These are phyloP conservation scores for Turnix velox DNA, from an alignment of 2,113 vertebrate genomes.

Conservation along the genomic window DNA sequence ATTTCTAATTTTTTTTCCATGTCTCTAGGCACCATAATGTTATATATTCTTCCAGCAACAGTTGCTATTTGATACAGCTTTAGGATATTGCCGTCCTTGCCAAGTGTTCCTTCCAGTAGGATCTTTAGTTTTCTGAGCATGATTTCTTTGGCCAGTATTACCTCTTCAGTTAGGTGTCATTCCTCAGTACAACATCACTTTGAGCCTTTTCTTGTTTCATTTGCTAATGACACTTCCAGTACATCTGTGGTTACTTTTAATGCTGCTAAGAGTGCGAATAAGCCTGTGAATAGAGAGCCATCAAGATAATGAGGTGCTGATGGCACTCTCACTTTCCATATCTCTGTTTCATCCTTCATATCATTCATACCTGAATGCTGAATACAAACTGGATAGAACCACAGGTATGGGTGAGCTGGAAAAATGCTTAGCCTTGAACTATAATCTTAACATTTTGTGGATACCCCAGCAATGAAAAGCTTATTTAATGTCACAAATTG, in stretches of 20 bases:
- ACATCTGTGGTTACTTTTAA: slow-evolving; percentile 17
- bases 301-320: not conserved
- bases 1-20: not conserved
- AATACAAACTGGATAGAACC: not conserved
- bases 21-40: not conserved
- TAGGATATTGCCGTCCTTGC: not conserved
- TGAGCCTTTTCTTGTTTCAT: not conserved
- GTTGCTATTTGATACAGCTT: not conserved
- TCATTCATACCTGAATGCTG: not conserved
- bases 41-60: not conserved
- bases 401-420: not conserved
- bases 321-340: not conserved
- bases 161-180: not conserved
- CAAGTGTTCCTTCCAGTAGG: not conserved
- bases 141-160: not conserved
- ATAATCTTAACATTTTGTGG: not conserved
- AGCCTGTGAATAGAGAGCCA: not conserved
- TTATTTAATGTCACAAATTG: not conserved
- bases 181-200: not conserved
- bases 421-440: not conserved
- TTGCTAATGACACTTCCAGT: not conserved
- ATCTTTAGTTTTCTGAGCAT: not conserved
- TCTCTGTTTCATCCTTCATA: not conserved
- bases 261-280: not conserved
- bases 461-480: not conserved